Base-by-base conservation (phyloP, 2,888 invertebrate genomes). In the Xylota segnis region DNA sequence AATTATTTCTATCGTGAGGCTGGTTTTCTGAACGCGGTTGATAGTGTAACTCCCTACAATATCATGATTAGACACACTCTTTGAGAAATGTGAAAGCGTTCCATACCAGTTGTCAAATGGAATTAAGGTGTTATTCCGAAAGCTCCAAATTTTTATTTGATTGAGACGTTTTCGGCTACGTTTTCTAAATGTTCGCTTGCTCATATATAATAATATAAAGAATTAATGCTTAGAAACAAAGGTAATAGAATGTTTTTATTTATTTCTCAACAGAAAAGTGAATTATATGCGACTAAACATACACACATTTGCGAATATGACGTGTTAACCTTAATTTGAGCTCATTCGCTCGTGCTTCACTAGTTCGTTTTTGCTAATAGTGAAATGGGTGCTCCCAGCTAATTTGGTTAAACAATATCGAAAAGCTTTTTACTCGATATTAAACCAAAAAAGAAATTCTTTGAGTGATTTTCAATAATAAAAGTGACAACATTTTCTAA, bases 341-440 rank as follows among this genome's bases (percentile, higher is more conserved):
- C 18, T 66, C 37, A 63, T 78, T 75, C 27, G 56, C 50, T 68
- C 32, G 79, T 78, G 68, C 54, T 56, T 63, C 54, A 34, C 56
- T 68, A 52, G 58, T 72, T 78, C 66, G 47, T 84, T 47, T 75
- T 75, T 75, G 70, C 52, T 59, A 66, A 71, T 32, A 70, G 79
- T 70, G 50, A 54, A 84, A 84, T 79, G 70, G 83, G 84, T 79
- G 68, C 74, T 74, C 58, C 50, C 43, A 61, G 34, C 58, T 65
- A 72, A 78, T 63, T 61, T 71, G 37, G 56, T 40, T 65, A 50
- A 65, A 66, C 32, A 56, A 45, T 27, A 50, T 58, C 23, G 3
- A 54, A 78, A 78, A 78, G 70, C 70, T 78, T 27, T 56, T 37
- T 77, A 23, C 27, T 50, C 5, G 6, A 40, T 66, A 40, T 32